These are phyloP conservation scores for Poicephalus gulielmi DNA, from an alignment of 2,113 vertebrate genomes.

Conservation along the genomic window DNA sequence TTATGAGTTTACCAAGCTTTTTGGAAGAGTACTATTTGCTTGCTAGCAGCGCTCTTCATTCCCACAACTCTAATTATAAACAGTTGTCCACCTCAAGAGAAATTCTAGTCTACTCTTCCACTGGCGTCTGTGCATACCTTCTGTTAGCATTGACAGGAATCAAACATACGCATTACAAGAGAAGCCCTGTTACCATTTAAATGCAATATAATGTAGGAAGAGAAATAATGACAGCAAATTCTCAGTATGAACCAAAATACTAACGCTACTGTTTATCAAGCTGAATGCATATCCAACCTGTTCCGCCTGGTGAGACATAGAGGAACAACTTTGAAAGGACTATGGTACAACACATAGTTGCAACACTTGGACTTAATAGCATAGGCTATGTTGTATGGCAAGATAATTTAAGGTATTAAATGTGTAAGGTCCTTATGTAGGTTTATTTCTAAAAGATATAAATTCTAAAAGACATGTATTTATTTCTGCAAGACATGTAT, in stretches of 20 bases:
- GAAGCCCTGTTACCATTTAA: background rate
- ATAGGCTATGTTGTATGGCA: background rate
- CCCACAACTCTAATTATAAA: conserved; percentile 54
- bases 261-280: background rate
- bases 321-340: background rate
- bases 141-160: background rate
- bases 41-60: conserved; percentile 35
- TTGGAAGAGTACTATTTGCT: conserved; percentile 42
- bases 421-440: background rate
- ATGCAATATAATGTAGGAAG: background rate
- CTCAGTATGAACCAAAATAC: background rate
- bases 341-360: background rate
- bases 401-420: background rate
- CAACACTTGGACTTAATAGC: background rate
- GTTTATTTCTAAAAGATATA: background rate
- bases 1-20: conserved; percentile 59
- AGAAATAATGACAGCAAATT: background rate
- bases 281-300: background rate
- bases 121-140: background rate
- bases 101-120: conserved; percentile 13
- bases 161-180: background rate
- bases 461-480: background rate
- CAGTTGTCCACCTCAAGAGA: conserved; percentile 57
- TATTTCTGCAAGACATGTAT: background rate
- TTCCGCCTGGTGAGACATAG: background rate